phyloP scores from a whole-genome alignment of 2,888 invertebrate genomes.

The Nomada fucata region DNA sequence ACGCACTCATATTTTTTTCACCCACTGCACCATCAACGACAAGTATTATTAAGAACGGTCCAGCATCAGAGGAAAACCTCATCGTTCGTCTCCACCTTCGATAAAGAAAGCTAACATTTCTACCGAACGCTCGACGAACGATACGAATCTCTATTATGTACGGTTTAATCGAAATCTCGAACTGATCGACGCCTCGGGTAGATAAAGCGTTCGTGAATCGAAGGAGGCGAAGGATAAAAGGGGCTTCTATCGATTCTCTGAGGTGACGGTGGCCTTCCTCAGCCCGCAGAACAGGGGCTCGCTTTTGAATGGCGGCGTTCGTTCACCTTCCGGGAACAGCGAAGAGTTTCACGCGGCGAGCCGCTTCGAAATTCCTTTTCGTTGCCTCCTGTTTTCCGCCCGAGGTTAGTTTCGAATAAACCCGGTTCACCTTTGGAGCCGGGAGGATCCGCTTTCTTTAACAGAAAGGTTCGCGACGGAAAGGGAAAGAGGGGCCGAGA shows the following conservation, averaged over 20 bases:
- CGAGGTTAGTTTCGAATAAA: constrained; percentile 30
- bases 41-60: too few species aligned
- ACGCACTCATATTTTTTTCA: too few species aligned
- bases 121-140: not conserved
- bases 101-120: too few species aligned
- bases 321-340: not conserved
- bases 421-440: constrained; percentile 22
- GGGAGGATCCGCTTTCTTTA: constrained; percentile 23
- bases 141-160: not conserved
- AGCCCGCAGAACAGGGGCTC: constrained; percentile 2
- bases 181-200: constrained; percentile 11
- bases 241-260: constrained; percentile 45
- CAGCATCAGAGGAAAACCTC: too few species aligned
- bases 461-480: not conserved
- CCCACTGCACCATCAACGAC: too few species aligned
- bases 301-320: constrained; percentile 18
- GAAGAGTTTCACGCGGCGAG: constrained; percentile 38
- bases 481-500: not conserved
- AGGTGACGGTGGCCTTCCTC: not conserved
- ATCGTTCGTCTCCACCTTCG: too few species aligned
- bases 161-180: not conserved
- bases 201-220: constrained; percentile 7
- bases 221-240: constrained; percentile 7
- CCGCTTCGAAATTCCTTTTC: constrained; percentile 43
- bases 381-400: constrained; percentile 27